A percentile compares a stretch with the other conserved stretches of the same genome.
phyloP scores from a whole-genome alignment of 2,888 invertebrate genomes.

The Gortyna flavago region DNA sequence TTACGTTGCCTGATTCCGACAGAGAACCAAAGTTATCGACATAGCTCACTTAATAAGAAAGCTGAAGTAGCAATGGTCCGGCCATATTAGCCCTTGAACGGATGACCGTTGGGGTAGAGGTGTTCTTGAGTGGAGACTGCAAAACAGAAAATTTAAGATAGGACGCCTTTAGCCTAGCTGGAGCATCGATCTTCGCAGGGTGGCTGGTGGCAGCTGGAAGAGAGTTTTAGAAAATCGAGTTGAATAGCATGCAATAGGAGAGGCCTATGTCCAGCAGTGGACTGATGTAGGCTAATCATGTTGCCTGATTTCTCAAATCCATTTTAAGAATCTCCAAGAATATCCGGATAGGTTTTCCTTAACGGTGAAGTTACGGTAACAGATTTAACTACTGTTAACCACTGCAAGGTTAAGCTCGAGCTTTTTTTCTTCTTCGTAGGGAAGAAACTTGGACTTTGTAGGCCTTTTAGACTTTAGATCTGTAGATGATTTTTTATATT shows the following conservation, averaged over 20 bases:
- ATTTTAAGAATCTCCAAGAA: constrained; percentile 35
- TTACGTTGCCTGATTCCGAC: not conserved
- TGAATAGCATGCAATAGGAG: not conserved
- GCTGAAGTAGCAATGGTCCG: not conserved
- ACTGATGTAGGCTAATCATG: too few species aligned
- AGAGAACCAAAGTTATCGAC: not conserved
- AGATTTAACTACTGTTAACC: not conserved
- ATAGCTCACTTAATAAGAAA: not conserved
- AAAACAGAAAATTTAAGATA: not conserved
- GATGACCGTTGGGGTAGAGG: too few species aligned
- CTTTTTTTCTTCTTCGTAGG: constrained; percentile 14
- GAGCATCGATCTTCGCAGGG: not conserved
- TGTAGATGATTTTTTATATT: too few species aligned
- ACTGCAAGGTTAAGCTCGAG: constrained; percentile 9
- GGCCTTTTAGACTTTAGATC: too few species aligned
- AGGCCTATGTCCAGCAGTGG: too few species aligned
- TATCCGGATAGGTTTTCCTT: constrained; percentile 24
- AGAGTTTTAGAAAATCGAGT: not conserved
- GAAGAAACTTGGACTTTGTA: too few species aligned
- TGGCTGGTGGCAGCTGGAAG: not conserved
- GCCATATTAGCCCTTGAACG: not conserved
- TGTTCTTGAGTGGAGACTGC: too few species aligned
- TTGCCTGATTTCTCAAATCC: constrained; percentile 24
- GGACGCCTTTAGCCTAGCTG: not conserved
- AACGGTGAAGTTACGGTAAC: constrained; percentile 17